Base-by-base conservation (phyloP, 1,140 invertebrate genomes). In the Diuraphis noxia region DNA sequence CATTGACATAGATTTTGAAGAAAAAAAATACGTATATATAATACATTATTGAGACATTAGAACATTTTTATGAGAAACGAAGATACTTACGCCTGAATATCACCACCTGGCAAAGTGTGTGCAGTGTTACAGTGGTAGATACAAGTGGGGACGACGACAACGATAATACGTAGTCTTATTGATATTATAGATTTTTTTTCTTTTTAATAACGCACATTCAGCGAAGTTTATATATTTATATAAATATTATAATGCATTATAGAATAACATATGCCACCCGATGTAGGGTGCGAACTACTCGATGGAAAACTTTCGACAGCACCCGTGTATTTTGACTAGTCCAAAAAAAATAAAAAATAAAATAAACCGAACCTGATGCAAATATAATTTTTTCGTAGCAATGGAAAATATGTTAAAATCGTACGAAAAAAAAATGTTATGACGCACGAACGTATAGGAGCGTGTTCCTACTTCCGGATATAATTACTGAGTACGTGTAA, bases 401-500 rank as follows among this genome's bases (percentile, higher is more conserved):
- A 52, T 46, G 23, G 52, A 86, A 86, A 86, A 36, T 86, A 52
- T 86, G 43, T 86, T 38, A 86, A 86, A 86, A 85, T 84, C 41
- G 19, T 36, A 72, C n/a, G 6, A 46, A 85, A 82, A 85, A 82
- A 85, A 49, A 85, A 82, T 46, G 19, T 25, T 46, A n/a, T 34
- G 2, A 34, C 41, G 84, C 41, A 85, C 41, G 43, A 85, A n/a
- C 84, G 84, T 72, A 72, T 72, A 72, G 4, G 9, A 46, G 84
- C 46, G 46, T 86, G 85, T 86, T 86, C 85, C 85, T 49, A 52
- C 34, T 86, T 86, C 85, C 85, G 43, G 46, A 21, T 86, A 52
- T 36, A 86, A 86, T 86, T 86, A 86, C 85, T 25, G 17, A 86
- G 46, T 49, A 86, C 84, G 84, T 49, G 84, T 86, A 86, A 86